Conservation (phyloP, 2,797 vertebrate genomes). For the Apogon talboti region DNA sequence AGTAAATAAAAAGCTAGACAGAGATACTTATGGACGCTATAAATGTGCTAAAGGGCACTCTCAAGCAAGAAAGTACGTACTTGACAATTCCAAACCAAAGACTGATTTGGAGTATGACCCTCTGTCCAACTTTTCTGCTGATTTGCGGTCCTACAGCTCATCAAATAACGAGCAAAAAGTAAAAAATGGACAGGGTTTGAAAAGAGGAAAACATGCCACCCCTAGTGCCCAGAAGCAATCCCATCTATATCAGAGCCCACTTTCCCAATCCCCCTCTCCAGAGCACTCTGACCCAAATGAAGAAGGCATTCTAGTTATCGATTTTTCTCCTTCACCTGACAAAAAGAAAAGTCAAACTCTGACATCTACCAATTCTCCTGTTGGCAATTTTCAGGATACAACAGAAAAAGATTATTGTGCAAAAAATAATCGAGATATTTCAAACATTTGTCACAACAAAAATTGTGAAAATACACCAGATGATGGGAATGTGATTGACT, state of each 20-base stretch:
- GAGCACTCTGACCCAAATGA: slow-evolving; percentile 77
- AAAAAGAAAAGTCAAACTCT: slow-evolving; percentile 18
- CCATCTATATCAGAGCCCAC: neutral
- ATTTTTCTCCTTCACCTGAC: slow-evolving; percentile 67
- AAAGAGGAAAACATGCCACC: slow-evolving; percentile 27
- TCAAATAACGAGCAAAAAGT: slow-evolving; percentile 47
- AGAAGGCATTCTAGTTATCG: slow-evolving; percentile 79
- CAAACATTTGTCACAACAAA: slow-evolving; percentile 5
- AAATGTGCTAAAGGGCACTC: slow-evolving; percentile 23
- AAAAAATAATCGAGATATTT: neutral
- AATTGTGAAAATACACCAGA: slow-evolving; percentile 1
- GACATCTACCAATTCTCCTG: slow-evolving; percentile 6
- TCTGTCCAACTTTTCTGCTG: slow-evolving; percentile 85
- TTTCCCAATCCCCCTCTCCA: slow-evolving; percentile 23
- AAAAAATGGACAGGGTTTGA: slow-evolving; percentile 32
- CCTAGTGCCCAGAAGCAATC: neutral
- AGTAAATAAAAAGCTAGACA: slow-evolving; percentile 43
- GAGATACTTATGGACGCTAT: slow-evolving; percentile 15
- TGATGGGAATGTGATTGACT: slow-evolving; percentile 43
- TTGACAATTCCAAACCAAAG: slow-evolving; percentile 81
- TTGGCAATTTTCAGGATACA: neutral
- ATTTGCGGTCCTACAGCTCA: slow-evolving; percentile 67
- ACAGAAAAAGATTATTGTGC: neutral
- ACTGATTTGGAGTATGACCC: slow-evolving; percentile 86
- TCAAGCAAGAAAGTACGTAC: slow-evolving; percentile 75